These are phyloP conservation scores for Probaryconus sp. DNA, from an alignment of 1,140 invertebrate species.

Conservation along the genomic window DNA sequence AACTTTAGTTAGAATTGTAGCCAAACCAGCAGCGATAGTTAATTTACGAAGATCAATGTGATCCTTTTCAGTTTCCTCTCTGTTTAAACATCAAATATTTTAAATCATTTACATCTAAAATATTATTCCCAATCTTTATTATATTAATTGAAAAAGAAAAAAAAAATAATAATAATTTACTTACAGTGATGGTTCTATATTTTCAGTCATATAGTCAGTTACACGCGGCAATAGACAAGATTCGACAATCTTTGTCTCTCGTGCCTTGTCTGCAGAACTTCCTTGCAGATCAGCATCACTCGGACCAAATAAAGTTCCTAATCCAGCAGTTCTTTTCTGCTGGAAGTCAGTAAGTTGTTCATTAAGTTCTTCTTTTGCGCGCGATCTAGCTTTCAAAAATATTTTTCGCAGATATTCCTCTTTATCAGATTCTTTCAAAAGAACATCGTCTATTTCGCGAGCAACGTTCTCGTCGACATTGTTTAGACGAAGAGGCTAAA, in stretches of 20 bases:
- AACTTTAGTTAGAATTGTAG: constrained; percentile 87
- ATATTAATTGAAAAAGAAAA: constrained; percentile 14
- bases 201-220: constrained; percentile 63
- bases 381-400: constrained; percentile 91
- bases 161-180: constrained; percentile 58
- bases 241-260: constrained; percentile 88
- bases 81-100: constrained; percentile 72
- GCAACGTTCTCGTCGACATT: constrained; percentile 92
- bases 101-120: too few species aligned
- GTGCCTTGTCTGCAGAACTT: constrained; percentile 88
- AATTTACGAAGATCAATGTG: constrained; percentile 82
- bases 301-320: constrained; percentile 93
- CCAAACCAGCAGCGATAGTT: constrained; percentile 86
- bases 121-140: too few species aligned
- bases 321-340: constrained; percentile 91
- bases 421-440: constrained; percentile 89
- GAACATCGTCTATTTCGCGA: constrained; percentile 91
- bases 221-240: constrained; percentile 82
- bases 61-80: constrained; percentile 86
- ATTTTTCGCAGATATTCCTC: constrained; percentile 91
- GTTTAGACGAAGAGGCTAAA: constrained; percentile 87
- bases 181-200: constrained; percentile 85
- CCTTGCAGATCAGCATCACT: constrained; percentile 88
- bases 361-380: constrained; percentile 91
- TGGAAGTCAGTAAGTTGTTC: constrained; percentile 94